Percentiles rank a stretch among this genome's conserved stretches.
Evolutionary conservation across 2,888 invertebrate genomes (phyloP).

Genomic region (Eupelmus urozonus): DNA sequence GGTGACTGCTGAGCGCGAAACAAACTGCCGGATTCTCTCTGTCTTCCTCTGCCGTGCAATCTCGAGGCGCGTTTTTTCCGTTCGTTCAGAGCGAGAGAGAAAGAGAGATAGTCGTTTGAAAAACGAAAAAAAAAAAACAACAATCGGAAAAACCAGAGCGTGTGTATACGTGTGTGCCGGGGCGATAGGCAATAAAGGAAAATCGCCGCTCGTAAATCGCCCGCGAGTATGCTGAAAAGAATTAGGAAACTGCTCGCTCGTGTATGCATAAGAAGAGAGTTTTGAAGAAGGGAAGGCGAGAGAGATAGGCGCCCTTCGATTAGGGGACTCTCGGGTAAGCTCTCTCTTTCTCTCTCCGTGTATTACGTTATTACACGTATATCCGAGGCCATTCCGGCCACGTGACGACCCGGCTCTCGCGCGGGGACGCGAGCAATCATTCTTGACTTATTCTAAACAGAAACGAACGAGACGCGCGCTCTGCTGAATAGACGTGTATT

Average conservation of each 20-base stretch:
- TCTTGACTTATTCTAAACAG: slow-evolving; percentile 73
- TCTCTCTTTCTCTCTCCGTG: slow-evolving; percentile 27
- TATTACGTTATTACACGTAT: slow-evolving; percentile 66
- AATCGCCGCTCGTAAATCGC: slow-evolving; percentile 31
- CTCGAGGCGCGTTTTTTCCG: background rate
- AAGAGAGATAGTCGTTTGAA: background rate
- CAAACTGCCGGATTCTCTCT: slow-evolving; percentile 8
- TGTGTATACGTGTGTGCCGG: background rate
- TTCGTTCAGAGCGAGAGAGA: too few species aligned
- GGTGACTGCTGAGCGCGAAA: slow-evolving; percentile 44
- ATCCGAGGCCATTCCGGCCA: slow-evolving; percentile 70
- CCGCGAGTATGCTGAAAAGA: background rate
- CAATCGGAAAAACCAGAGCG: background rate
- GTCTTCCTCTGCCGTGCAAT: background rate
- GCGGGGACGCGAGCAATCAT: slow-evolving; percentile 68
- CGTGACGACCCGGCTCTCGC: slow-evolving; percentile 71
- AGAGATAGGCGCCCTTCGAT: slow-evolving; percentile 4
- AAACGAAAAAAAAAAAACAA: background rate
- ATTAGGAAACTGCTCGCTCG: too few species aligned
- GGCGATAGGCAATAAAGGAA: slow-evolving; percentile 4
- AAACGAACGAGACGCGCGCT: slow-evolving; percentile 57
- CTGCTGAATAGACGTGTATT: too few species aligned
- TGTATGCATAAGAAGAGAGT: too few species aligned
- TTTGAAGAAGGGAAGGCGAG: too few species aligned
- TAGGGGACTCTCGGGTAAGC: background rate